A percentile compares a stretch with the other conserved stretches of the same genome.
Conservation (phyloP, 2,888 invertebrate species). For the Nycteola revayana region DNA sequence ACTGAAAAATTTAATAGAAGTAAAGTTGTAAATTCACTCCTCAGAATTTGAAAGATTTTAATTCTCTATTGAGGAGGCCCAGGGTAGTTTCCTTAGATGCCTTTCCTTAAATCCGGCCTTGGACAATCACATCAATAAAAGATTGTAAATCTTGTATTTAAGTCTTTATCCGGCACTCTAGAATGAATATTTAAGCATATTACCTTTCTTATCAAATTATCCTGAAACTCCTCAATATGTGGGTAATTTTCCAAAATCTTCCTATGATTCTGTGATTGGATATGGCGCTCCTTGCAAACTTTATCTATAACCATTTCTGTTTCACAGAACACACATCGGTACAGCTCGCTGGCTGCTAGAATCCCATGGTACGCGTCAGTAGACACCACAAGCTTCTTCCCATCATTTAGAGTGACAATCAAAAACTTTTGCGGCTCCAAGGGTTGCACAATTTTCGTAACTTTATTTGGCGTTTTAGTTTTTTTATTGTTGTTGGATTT, state of each 20-base stretch:
- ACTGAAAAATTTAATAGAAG: too few species aligned
- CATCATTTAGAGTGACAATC: slow-evolving; percentile 51
- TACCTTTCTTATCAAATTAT: slow-evolving; percentile 59
- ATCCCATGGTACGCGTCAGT: slow-evolving; percentile 59
- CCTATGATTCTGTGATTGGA: slow-evolving; percentile 38
- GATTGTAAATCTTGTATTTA: too few species aligned
- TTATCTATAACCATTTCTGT: slow-evolving; percentile 37
- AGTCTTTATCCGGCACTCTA: too few species aligned
- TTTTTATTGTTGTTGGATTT: background rate
- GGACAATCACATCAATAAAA: too few species aligned
- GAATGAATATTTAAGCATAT: background rate
- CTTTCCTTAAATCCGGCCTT: too few species aligned
- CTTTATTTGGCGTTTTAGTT: slow-evolving; percentile 1
- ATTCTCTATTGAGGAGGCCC: too few species aligned
- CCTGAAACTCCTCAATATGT: slow-evolving; percentile 45
- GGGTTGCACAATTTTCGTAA: background rate
- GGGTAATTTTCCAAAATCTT: slow-evolving; percentile 41
- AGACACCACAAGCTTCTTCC: slow-evolving; percentile 50
- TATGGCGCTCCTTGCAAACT: slow-evolving; percentile 46
- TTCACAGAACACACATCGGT: slow-evolving; percentile 53
- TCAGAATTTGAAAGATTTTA: too few species aligned
- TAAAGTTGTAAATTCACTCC: too few species aligned
- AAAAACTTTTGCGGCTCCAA: slow-evolving; percentile 38
- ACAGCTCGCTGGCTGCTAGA: slow-evolving; percentile 40
- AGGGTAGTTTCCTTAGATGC: too few species aligned